phyloP scores from a whole-genome alignment of 2,797 vertebrate species.

The Pyrrhura leucotis region DNA sequence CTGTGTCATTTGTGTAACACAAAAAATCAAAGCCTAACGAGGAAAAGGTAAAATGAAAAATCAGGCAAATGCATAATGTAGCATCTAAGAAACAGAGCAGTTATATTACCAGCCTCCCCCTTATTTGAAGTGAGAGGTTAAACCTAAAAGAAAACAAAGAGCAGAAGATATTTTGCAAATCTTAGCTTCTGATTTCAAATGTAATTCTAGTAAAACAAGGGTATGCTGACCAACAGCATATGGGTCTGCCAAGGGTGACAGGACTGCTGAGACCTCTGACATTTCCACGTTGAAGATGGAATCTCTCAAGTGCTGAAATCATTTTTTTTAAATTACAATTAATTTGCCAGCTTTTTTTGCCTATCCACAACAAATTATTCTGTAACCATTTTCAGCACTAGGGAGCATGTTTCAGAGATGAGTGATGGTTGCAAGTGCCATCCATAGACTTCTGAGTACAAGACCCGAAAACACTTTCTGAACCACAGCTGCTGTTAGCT shows the following conservation, averaged over 20 bases:
- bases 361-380: background rate
- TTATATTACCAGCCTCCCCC: background rate
- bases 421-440: background rate
- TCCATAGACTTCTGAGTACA: background rate
- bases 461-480: background rate
- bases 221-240: background rate
- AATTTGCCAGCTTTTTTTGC: background rate
- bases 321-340: background rate
- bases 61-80: background rate
- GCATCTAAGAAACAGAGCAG: background rate
- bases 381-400: background rate
- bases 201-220: background rate
- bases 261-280: background rate
- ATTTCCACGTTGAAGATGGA: background rate
- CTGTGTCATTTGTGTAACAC: background rate
- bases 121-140: background rate
- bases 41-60: conserved; percentile 25
- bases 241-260: background rate
- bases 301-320: background rate
- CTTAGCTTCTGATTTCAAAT: background rate
- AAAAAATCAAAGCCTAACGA: conserved; percentile 37
- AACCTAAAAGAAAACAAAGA: background rate
- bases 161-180: background rate
- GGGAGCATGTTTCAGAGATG: background rate
- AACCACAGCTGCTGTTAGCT: background rate